Percentiles rank a stretch among this genome's conserved stretches.
These are phyloP conservation scores for Drosophila affinis DNA, from an alignment of 2,888 invertebrate genomes.

Conservation along the genomic window DNA sequence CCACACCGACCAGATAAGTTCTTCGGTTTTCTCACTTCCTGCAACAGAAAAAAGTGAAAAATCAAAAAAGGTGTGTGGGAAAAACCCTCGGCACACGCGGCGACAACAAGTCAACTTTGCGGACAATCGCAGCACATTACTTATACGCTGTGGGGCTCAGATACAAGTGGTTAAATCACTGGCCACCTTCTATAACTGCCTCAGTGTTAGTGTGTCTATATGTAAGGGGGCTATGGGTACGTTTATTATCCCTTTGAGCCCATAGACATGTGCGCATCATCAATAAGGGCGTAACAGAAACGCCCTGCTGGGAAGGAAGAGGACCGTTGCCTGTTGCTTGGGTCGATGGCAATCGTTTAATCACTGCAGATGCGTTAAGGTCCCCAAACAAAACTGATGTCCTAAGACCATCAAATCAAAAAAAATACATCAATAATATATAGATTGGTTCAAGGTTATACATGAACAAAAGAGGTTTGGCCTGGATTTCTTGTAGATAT, in stretches of 20 bases:
- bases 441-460: too few relatives aligned
- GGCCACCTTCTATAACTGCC: conserved; percentile 3
- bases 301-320: too few relatives aligned
- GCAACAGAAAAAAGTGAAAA: neutral
- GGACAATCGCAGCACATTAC: too few relatives aligned
- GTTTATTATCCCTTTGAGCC: conserved; percentile 68
- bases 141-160: conserved; percentile 10
- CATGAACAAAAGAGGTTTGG: too few relatives aligned
- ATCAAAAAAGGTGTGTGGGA: neutral
- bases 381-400: neutral
- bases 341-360: conserved; percentile 49
- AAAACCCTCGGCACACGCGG: too few relatives aligned
- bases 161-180: conserved; percentile 52
- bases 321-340: too few relatives aligned
- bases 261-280: conserved; percentile 51
- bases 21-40: neutral
- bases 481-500: too few relatives aligned
- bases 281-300: conserved; percentile 54
- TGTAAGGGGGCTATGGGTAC: conserved; percentile 34
- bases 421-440: too few relatives aligned
- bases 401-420: too few relatives aligned
- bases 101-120: neutral
- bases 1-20: neutral
- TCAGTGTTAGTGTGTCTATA: neutral
- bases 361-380: conserved; percentile 38